A percentile compares a stretch with the other conserved stretches of the same genome.
These are phyloP conservation scores for Rotaria magnacalcarata DNA, from an alignment of 2,888 invertebrate species.

Conservation along the genomic window DNA sequence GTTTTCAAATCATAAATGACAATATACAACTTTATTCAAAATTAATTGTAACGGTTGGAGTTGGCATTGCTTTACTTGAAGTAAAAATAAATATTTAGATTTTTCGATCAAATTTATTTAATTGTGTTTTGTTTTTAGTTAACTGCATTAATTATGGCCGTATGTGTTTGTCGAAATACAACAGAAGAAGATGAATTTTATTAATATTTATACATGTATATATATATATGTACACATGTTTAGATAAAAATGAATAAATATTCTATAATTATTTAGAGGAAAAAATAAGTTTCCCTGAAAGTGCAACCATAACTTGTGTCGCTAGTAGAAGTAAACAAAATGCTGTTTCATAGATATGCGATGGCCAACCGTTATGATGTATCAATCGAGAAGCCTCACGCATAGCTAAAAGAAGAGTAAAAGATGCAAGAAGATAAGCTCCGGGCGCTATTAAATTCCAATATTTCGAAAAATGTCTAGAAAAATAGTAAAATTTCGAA, in stretches of 20 bases:
- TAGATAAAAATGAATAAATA: neutral
- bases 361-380: slow-evolving; percentile 21
- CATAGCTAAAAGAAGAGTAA: neutral
- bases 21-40: slow-evolving; percentile 74
- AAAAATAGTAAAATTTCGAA: neutral
- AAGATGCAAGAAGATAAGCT: neutral
- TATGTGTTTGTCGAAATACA: slow-evolving; percentile 34
- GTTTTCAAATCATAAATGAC: slow-evolving; percentile 68
- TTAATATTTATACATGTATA: neutral
- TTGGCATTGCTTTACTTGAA: slow-evolving; percentile 78
- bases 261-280: neutral
- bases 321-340: neutral
- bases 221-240: no score
- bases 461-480: neutral
- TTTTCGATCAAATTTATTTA: neutral
- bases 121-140: neutral
- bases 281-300: neutral
- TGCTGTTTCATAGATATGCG: neutral
- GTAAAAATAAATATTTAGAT: slow-evolving; percentile 61
- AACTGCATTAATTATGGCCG: slow-evolving; percentile 24
- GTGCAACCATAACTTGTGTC: neutral
- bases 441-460: neutral
- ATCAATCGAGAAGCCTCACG: neutral
- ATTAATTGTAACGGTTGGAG: slow-evolving; percentile 74
- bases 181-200: neutral